phyloP scores from a whole-genome alignment of 2,888 invertebrate species.

The Temnothorax unifasciatus region DNA sequence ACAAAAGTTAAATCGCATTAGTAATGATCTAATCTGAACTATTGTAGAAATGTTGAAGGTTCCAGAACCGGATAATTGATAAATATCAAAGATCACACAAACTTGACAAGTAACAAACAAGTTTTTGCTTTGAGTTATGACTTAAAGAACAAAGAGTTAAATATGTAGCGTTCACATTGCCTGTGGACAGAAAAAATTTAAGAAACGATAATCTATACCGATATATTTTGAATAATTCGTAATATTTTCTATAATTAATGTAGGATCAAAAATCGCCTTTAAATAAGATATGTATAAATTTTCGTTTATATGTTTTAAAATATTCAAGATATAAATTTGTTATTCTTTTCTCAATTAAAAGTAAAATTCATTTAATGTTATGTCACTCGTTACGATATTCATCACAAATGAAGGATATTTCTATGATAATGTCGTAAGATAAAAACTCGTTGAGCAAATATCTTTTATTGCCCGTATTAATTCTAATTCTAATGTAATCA shows the following conservation, averaged over 20 bases:
- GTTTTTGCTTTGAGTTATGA: not conserved
- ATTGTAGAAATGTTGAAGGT: not conserved
- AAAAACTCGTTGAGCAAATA: not conserved
- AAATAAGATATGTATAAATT: not conserved
- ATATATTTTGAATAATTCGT: not conserved
- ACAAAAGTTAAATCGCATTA: not conserved
- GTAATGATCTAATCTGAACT: not conserved
- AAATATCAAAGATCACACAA: slow-evolving; percentile 36
- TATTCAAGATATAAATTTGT: slow-evolving; percentile 1
- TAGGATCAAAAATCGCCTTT: not conserved
- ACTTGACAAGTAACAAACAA: slow-evolving; percentile 19
- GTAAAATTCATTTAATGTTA: not conserved
- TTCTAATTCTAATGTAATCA: not conserved
- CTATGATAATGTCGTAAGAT: not conserved
- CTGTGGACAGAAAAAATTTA: not conserved
- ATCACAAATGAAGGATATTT: not conserved
- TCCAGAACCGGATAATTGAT: not conserved
- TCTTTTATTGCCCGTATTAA: not conserved
- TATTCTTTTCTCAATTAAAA: not conserved
- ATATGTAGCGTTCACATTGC: not conserved
- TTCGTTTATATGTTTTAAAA: not conserved
- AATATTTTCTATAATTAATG: not conserved
- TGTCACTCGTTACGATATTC: not conserved
- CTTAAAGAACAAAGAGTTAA: not conserved
- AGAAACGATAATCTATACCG: not conserved